Conservation (phyloP, 1,140 invertebrate genomes). For the Lordiphosa stackelbergi region DNA sequence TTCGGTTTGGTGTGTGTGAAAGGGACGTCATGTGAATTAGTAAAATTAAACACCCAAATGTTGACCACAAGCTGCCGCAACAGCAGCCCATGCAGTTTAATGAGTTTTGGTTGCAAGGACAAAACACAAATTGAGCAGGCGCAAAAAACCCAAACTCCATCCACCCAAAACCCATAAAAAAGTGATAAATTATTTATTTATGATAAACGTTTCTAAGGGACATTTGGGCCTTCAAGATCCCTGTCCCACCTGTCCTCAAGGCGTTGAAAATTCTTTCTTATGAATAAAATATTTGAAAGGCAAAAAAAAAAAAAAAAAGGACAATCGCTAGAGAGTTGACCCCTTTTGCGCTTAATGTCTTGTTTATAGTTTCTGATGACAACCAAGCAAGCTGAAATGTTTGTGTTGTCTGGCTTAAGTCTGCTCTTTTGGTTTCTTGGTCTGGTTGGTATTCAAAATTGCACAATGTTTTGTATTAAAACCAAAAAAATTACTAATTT, state of each 20-base stretch:
- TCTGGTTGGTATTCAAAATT: no score
- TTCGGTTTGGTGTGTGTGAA: conserved; percentile 30
- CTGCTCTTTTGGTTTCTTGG: no score
- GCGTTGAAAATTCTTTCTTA: conserved; percentile 68
- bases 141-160: background rate
- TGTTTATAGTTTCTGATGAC: conserved; percentile 9
- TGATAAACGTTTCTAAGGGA: conserved; percentile 57
- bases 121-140: conserved; percentile 3
- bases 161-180: conserved; percentile 22
- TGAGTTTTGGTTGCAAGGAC: conserved; percentile 45
- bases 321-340: background rate
- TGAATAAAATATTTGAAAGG: conserved; percentile 62
- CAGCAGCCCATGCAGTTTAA: conserved; percentile 59
- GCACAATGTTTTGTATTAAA: no score
- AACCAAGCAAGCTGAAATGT: background rate
- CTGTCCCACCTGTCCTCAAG: conserved; percentile 39
- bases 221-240: conserved; percentile 38
- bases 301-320: background rate
- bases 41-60: conserved; percentile 69
- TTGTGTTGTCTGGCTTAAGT: background rate
- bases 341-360: conserved; percentile 1
- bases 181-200: conserved; percentile 67
- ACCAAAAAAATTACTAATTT: no score
- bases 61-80: conserved; percentile 66
- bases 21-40: conserved; percentile 64